These are phyloP conservation scores for Mus minutoides DNA, from an alignment of 2,797 vertebrate species.

Conservation along the genomic window DNA sequence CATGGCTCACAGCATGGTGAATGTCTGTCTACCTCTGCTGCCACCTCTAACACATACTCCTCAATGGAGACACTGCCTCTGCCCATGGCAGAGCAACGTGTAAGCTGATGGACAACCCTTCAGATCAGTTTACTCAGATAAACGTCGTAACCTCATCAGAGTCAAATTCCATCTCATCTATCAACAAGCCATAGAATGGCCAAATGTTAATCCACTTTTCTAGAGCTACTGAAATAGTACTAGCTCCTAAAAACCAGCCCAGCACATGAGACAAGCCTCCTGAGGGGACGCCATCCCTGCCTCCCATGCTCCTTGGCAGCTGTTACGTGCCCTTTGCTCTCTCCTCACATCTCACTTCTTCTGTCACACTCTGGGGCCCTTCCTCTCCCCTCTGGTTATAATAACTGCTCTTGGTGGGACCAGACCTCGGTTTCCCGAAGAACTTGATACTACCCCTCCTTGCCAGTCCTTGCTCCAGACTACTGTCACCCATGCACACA, in stretches of 20 bases:
- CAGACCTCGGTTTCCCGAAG: background rate
- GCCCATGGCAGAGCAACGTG: background rate
- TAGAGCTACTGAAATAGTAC: background rate
- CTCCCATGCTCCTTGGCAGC: background rate
- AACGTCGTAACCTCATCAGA: background rate
- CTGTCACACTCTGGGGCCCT: background rate
- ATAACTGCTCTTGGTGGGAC: background rate
- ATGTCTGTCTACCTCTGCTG: background rate
- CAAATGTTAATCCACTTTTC: background rate
- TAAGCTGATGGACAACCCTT: background rate
- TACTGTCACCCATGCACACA: background rate
- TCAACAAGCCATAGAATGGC: background rate
- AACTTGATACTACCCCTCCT: background rate
- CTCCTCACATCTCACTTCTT: background rate
- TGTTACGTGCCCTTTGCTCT: too few species aligned
- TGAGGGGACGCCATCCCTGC: background rate
- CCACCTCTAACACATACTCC: background rate
- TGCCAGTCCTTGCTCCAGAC: background rate
- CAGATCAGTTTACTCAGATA: conserved; percentile 22
- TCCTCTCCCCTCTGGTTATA: background rate
- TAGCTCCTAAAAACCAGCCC: background rate
- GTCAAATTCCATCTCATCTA: conserved; percentile 32
- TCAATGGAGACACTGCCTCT: background rate
- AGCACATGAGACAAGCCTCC: background rate
- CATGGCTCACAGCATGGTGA: background rate